phyloP scores from a whole-genome alignment of 53 echinoderm and acorn worm genomes.

The Actinopyga echinites region DNA sequence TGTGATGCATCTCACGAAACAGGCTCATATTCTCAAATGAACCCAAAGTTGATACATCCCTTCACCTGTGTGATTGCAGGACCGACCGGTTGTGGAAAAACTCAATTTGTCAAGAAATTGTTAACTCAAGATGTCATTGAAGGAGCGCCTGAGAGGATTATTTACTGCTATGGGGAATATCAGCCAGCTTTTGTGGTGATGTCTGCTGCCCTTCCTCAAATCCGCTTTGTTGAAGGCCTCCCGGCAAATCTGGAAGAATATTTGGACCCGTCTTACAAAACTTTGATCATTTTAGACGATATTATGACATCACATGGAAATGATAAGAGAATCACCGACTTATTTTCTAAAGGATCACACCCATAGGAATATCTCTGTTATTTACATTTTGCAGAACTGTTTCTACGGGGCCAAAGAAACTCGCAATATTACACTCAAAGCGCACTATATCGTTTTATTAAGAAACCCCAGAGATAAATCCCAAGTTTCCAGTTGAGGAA shows the following conservation, averaged over 20 bases:
- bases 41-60: too few relatives aligned
- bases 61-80: too few relatives aligned
- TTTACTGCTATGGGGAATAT: too few relatives aligned
- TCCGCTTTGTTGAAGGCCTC: constrained; percentile 34
- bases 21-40: too few relatives aligned
- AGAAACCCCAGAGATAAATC: constrained; percentile 50
- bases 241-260: background rate
- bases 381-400: constrained; percentile 51
- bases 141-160: too few relatives aligned
- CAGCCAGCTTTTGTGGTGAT: too few relatives aligned
- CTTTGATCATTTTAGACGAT: too few relatives aligned
- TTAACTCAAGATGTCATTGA: too few relatives aligned
- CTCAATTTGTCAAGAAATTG: constrained; percentile 25
- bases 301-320: too few relatives aligned
- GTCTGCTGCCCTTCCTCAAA: too few relatives aligned
- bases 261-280: background rate
- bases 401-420: constrained; percentile 54
- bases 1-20: too few relatives aligned
- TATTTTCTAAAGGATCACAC: constrained; percentile 57
- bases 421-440: constrained; percentile 60
- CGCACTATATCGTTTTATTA: constrained; percentile 57
- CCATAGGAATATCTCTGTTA: constrained; percentile 54
- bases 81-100: constrained; percentile 50
- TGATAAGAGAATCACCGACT: background rate
- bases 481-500: background rate